These are phyloP conservation scores for Drosophila grimshawi DNA, from an alignment of 1,140 invertebrate genomes.

Conservation along the genomic window DNA sequence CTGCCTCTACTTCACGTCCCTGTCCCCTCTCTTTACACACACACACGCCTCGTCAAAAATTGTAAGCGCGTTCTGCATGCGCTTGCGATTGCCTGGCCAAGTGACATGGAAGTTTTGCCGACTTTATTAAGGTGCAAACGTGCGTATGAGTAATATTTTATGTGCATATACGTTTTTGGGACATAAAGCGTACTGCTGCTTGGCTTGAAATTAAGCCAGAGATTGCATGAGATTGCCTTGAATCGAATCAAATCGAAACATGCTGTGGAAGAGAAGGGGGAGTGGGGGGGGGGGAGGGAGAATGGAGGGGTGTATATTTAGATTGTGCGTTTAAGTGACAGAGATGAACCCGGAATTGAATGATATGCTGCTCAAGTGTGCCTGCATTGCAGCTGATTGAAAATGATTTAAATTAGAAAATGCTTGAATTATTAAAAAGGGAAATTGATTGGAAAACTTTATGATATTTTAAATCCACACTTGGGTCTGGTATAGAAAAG, in stretches of 20 bases:
- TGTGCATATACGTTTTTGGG: slow-evolving; percentile 26
- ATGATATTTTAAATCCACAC: not conserved
- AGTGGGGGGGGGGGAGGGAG: not conserved
- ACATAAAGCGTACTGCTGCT: not conserved
- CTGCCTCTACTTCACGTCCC: not conserved
- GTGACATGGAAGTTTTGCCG: slow-evolving; percentile 41
- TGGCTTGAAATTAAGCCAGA: slow-evolving; percentile 28
- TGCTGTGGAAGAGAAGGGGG: not conserved
- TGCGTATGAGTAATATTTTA: slow-evolving; percentile 53
- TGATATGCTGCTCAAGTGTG: not conserved
- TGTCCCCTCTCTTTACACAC: not conserved
- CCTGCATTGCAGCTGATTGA: slow-evolving; percentile 6
- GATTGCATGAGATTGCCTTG: slow-evolving; percentile 25
- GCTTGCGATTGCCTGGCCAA: slow-evolving; percentile 34
- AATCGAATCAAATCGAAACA: slow-evolving; percentile 22
- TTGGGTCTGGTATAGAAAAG: too few species aligned
- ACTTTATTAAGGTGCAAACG: slow-evolving; percentile 49
- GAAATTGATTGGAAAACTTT: slow-evolving; percentile 6
- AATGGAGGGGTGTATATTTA: slow-evolving; percentile 18
- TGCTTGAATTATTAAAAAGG: slow-evolving; percentile 5
- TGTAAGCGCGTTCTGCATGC: slow-evolving; percentile 40
- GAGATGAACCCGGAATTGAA: slow-evolving; percentile 17
- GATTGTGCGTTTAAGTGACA: slow-evolving; percentile 17
- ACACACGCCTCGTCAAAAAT: slow-evolving; percentile 7
- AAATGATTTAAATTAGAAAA: slow-evolving; percentile 20